Conservation (phyloP, 2,797 vertebrate genomes). For the Trachops cirrhosus region DNA sequence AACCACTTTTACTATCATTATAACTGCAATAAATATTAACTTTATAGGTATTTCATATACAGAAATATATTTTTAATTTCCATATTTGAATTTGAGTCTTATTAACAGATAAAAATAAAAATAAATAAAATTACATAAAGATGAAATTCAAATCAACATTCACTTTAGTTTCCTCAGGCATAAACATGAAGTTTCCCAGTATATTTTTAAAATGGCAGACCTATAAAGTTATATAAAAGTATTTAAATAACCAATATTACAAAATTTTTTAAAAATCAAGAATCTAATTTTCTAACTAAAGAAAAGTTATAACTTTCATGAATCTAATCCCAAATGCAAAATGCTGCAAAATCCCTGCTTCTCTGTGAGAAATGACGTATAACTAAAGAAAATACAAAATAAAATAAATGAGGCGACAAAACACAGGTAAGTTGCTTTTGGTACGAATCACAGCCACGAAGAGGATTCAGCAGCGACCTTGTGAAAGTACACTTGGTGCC, state of each 20-base stretch:
- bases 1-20: background rate
- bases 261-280: conserved; percentile 27
- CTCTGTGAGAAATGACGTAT: conserved; percentile 49
- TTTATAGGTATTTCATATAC: conserved; percentile 23
- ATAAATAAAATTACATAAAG: conserved; percentile 22
- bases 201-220: conserved; percentile 31
- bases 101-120: conserved; percentile 49
- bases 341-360: conserved; percentile 40
- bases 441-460: conserved; percentile 82
- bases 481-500: conserved; percentile 76
- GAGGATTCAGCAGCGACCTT: conserved; percentile 79
- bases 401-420: conserved; percentile 79
- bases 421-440: conserved; percentile 78
- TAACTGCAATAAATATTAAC: conserved; percentile 12
- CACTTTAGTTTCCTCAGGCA: background rate
- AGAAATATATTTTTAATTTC: conserved; percentile 50
- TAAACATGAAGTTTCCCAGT: background rate
- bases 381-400: conserved; percentile 74
- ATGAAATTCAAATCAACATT: conserved; percentile 37
- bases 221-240: background rate
- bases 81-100: conserved; percentile 21
- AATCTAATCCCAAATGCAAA: conserved; percentile 53
- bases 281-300: conserved; percentile 46
- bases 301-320: conserved; percentile 47
- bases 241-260: background rate